Conservation (phyloP, 2,113 vertebrate genomes). For the Ophthalmolycus amberensis region DNA sequence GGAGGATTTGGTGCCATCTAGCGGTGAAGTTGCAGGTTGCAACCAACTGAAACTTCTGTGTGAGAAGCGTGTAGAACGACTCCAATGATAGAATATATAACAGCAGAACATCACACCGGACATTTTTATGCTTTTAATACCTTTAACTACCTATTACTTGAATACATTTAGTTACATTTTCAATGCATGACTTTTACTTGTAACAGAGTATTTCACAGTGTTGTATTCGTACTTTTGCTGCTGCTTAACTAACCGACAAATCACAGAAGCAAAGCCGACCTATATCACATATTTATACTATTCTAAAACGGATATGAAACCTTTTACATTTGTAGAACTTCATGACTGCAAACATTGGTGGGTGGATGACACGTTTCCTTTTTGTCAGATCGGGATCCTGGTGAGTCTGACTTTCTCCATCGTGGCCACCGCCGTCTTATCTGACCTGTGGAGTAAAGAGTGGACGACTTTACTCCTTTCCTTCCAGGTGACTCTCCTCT, state of each 20-base stretch:
- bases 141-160: no score
- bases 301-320: neutral
- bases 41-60: no score
- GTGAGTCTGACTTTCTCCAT: constrained; percentile 81
- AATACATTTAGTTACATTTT: no score
- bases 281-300: neutral
- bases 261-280: neutral
- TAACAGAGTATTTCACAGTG: neutral
- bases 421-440: constrained; percentile 76
- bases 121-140: no score
- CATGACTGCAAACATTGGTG: neutral
- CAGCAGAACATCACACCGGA: no score
- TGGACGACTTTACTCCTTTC: constrained; percentile 86
- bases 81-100: no score
- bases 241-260: neutral
- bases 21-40: no score
- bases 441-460: constrained; percentile 83
- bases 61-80: no score
- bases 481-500: constrained; percentile 83
- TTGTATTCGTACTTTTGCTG: neutral
- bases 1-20: no score
- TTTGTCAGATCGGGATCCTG: constrained; percentile 82
- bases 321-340: neutral
- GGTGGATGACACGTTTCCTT: neutral
- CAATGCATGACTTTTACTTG: no score